phyloP scores from a whole-genome alignment of 1,140 invertebrate genomes.

The Aphaenogaster ashmeadi region DNA sequence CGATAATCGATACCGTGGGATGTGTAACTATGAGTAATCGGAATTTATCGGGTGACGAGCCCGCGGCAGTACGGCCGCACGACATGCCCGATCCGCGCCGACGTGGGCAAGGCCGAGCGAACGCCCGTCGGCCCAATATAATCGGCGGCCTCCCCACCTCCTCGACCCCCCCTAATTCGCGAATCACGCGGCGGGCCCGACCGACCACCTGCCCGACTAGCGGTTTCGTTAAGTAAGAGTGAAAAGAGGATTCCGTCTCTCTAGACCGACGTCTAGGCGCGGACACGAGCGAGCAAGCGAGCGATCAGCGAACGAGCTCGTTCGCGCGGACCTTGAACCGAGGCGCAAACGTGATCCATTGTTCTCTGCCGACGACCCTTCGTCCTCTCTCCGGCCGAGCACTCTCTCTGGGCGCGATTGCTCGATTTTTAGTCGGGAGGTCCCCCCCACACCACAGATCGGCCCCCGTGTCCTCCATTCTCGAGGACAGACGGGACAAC shows the following conservation, averaged over 20 bases:
- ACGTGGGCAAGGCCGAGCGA: conserved; percentile 42
- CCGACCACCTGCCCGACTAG: conserved; percentile 42
- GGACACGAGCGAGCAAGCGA: not conserved
- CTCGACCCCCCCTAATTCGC: conserved; percentile 45
- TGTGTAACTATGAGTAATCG: conserved; percentile 24
- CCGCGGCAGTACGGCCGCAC: not conserved
- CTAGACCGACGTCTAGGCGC: conserved; percentile 68
- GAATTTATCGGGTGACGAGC: conserved; percentile 48
- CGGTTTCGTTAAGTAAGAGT: conserved; percentile 64
- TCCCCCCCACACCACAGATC: conserved; percentile 59
- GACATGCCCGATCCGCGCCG: not conserved
- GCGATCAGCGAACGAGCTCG: not conserved
- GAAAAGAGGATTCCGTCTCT: conserved; percentile 55
- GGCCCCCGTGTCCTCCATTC: conserved; percentile 61
- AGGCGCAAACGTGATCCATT: conserved; percentile 74
- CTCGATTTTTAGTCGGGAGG: conserved; percentile 74
- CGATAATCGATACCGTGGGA: conserved; percentile 6
- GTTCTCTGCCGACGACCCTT: conserved; percentile 77
- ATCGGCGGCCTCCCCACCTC: conserved; percentile 28
- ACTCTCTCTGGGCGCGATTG: conserved; percentile 59
- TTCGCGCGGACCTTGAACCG: conserved; percentile 74
- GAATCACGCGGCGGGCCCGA: conserved; percentile 33
- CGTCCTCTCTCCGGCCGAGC: conserved; percentile 60
- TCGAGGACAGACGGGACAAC: conserved; percentile 60
- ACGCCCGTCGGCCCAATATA: conserved; percentile 29